Evolutionary conservation across 2,888 invertebrate genomes (phyloP), one percentile per base, ranked within the genome.

Genomic region (Carpatolechia fugitivella): DNA sequence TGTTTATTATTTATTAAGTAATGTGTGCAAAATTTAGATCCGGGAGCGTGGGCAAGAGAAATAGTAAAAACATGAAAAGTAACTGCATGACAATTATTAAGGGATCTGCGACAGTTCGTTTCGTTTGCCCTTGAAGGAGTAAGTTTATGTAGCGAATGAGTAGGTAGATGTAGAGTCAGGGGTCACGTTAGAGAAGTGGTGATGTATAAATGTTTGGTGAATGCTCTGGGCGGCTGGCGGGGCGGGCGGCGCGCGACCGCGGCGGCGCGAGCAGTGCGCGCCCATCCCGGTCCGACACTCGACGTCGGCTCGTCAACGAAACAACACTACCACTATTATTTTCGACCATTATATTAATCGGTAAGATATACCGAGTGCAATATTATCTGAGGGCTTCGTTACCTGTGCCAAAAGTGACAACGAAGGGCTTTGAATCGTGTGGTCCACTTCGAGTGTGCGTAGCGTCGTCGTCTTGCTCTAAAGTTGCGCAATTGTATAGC

Each of bases 301-400:
- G 85, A 90, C 90, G 90, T 90, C 90, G 89, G 90, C 89, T 90
- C 89, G 86, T 89, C 88, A 78, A 82, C 85, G 81, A 85, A 76
- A 80, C 80, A 77, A 87, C 81, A 87, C 86, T 74, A 76, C 78
- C 70, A 68, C 70, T 79, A 76, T 79, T 78, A 78, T 78, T 74
- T 77, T 80, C 88, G 86, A 87, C 82, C 82, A 82, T 76, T 83
- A 81, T 82, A 74, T 77, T 72, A 77, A 85, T 78, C 88, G 89
- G 90, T 90, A 90, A 90, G 88, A 81, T 69, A 72, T 71, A 64
- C 66, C 72, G 71, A 82, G 85, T 83, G 85, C 31, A 18, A 40
- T 6, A 38, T 70, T 72, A 69, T 62, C 62, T 62, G 72, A 77
- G 70, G 76, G 77, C 24, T 29, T n/a, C 8, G 20, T 38, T 29